Evolutionary conservation across 2,888 invertebrate species (phyloP).

Genomic region (Ichneumoninae sp.): DNA sequence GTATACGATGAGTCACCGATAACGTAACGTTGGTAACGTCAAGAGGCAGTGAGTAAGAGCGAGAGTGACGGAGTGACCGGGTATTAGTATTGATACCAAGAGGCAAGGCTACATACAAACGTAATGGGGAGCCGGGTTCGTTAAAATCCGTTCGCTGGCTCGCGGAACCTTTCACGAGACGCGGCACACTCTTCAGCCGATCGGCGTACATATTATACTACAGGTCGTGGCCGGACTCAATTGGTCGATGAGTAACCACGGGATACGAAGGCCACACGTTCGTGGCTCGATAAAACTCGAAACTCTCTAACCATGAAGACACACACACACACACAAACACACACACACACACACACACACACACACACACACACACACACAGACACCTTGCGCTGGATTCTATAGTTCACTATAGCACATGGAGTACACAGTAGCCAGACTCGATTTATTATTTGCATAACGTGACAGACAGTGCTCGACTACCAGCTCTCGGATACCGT

Average conservation of each 20-base stretch:
- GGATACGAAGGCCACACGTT: slow-evolving; percentile 76
- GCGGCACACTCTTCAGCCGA: slow-evolving; percentile 30
- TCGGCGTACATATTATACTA: slow-evolving; percentile 38
- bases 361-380: too few species aligned
- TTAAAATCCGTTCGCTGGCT: slow-evolving; percentile 15
- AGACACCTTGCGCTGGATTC: slow-evolving; percentile 36
- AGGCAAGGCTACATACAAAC: slow-evolving; percentile 1
- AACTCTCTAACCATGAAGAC: background rate
- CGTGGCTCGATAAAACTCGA: slow-evolving; percentile 75
- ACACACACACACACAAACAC: background rate
- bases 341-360: too few species aligned
- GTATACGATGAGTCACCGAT: slow-evolving; percentile 14
- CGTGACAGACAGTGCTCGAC: background rate
- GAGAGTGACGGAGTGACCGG: background rate
- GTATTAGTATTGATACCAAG: slow-evolving; percentile 1
- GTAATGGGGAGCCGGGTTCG: background rate
- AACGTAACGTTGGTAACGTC: slow-evolving; percentile 13
- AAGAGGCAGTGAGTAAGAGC: background rate
- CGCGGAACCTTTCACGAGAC: slow-evolving; percentile 18
- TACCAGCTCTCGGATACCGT: background rate
- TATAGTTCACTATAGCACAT: background rate
- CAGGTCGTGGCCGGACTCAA: slow-evolving; percentile 63
- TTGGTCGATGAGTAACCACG: slow-evolving; percentile 80
- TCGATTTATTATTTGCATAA: background rate
- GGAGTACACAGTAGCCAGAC: background rate